Evolutionary conservation across 2,113 vertebrate species (phyloP).

Genomic region (Lipophrys pholis): DNA sequence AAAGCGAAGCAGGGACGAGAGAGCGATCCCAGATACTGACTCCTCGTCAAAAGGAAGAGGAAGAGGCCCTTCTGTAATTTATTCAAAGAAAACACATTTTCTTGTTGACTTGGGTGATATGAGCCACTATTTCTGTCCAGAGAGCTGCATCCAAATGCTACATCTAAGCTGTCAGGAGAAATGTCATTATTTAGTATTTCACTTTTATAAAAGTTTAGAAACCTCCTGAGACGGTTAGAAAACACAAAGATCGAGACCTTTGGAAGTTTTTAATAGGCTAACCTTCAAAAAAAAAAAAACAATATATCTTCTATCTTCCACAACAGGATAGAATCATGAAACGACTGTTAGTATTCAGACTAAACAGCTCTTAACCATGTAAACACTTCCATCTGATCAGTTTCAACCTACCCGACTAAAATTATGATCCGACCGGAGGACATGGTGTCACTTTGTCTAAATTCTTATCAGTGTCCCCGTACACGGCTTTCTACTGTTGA

Average conservation of each 20-base stretch:
- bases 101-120: slow-evolving; percentile 16
- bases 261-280: too few relatives aligned
- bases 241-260: background rate
- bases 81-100: slow-evolving; percentile 12
- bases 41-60: slow-evolving; percentile 38
- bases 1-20: slow-evolving; percentile 54
- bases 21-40: slow-evolving; percentile 38
- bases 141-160: background rate
- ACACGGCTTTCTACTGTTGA: too few relatives aligned
- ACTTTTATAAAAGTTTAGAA: background rate
- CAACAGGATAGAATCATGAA: too few relatives aligned
- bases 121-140: background rate
- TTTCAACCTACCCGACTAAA: too few relatives aligned
- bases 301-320: too few relatives aligned
- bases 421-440: too few relatives aligned
- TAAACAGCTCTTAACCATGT: too few relatives aligned
- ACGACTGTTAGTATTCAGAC: too few relatives aligned
- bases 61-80: slow-evolving; percentile 45
- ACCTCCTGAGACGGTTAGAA: background rate
- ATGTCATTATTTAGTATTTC: background rate
- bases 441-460: too few relatives aligned
- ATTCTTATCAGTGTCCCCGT: too few relatives aligned
- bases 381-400: too few relatives aligned
- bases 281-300: too few relatives aligned
- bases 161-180: background rate